Base-by-base conservation (phyloP, 2,113 vertebrate species). In the Nothobranchius kuhntae region DNA sequence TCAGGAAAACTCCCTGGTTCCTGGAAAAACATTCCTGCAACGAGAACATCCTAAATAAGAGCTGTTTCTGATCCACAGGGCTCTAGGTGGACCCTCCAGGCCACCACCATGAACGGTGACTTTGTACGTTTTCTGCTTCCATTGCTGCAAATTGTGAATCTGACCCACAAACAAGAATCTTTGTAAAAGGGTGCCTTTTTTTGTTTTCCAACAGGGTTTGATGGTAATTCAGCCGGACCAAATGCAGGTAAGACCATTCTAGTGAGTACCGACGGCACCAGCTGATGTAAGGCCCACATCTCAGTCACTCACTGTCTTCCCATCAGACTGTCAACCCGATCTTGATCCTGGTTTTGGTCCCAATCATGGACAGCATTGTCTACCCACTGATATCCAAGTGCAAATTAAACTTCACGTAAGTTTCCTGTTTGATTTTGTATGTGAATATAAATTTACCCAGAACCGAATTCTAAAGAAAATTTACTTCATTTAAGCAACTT, bases 51-150 rank as follows among this genome's bases (percentile, higher is more conserved):
- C 13, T 2, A 30, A 80, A 35, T 0, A 24, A 44, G 15, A 57
- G 13, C 3, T 26, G 14, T 3, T 30, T 60, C 30, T 85, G 21
- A 56, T 61, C 56, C 69, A 6, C 84, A 99, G 97, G 96, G 95
- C 2, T 99, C 97, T 21, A 93, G 97, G 73, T 99, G 97, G 97
- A 99, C 97, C 0, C 87, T 99, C n/a, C 97, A 99, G 85, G 97
- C 97, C 7, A 95, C 96, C 38, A 92, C 86, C 4, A 96, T 99
- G 97, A 24, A 91, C n/a, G 96, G 96, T 4, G 67, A 93, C 83
- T 94, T 99, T 83, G 97, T 98, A 90, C 87, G 97, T 94, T 3
- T 17, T 48, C 36, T 26, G 9, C 3, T 42, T 40, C 21, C 30
- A n/a, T 44, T 17, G 12, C 11, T 36, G 5, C 13, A 36, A 2